Base-by-base conservation (phyloP, 2,797 vertebrate species). In the Enteromius anoplus region DNA sequence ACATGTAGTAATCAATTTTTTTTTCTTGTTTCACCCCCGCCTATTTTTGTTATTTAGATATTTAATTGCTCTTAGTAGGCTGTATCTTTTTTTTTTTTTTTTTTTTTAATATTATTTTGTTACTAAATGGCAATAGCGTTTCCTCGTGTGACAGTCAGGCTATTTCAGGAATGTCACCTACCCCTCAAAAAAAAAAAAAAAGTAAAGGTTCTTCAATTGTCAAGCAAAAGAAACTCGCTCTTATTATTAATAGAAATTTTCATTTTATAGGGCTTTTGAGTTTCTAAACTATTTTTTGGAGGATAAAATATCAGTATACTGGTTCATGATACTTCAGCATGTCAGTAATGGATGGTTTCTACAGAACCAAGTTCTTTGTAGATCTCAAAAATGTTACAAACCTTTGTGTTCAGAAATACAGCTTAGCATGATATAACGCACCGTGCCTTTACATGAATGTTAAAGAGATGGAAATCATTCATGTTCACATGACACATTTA, bases 401-500 rank as follows among this genome's bases (percentile, higher is more conserved):
- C 5, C 49, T 55, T 75, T 7, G 6, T 55, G n/a, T 75, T 75
- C 19, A 55, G 19, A 75, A 75, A 37, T 75, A 11, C 14, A 32
- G 23, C 17, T 15, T 29, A 15, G 45, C 3, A 14, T 47, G 53
- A 47, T 15, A n/a, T 7, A 60, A 53, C 45, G 3, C 17, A 29
- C 49, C 12, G 19, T 66, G 19, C 9, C 11, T 72, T 62, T 34
- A 17, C 26, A 23, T 34, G 6, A 10, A 51, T 12, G 42, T 40
- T 49, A 49, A 62, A 60, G 26, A 42, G 23, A 29, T 21, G 15
- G 34, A 19, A 53, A 70, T 69, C 64, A 21, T 45, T 53, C 49
- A 21, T 69, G 53, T 47, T 72, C 34, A 11, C 26, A 34, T 51
- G 76, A 70, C 49, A 64, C 17, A 60, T 80, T 71, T 71, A 71